Conservation (phyloP, 30 jellyfish, hydroid and myxozoan genomes). For the Phacellophora camtschatica region DNA sequence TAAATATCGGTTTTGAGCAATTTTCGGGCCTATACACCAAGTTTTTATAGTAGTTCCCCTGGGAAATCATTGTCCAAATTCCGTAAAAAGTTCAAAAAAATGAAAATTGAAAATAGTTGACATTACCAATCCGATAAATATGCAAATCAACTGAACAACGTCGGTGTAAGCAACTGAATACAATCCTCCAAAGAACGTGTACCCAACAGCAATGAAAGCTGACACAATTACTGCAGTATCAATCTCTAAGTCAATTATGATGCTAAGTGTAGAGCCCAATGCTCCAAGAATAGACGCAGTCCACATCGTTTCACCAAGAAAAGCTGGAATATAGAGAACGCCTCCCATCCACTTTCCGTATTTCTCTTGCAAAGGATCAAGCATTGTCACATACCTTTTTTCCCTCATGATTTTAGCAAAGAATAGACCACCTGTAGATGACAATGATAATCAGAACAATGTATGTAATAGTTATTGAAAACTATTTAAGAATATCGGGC, state of each 20-base stretch:
- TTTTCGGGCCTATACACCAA: too few relatives aligned
- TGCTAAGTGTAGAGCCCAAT: slow-evolving; percentile 77
- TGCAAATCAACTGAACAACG: slow-evolving; percentile 71
- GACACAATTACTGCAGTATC: slow-evolving; percentile 64
- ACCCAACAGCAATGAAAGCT: slow-evolving; percentile 73
- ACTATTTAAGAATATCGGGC: neutral
- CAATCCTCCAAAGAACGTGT: slow-evolving; percentile 79
- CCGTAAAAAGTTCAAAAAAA: too few relatives aligned
- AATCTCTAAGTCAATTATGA: slow-evolving; percentile 65
- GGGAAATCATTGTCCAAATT: too few relatives aligned
- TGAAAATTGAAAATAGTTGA: too few relatives aligned
- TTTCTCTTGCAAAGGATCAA: slow-evolving; percentile 80
- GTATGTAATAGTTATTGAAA: neutral
- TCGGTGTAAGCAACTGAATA: slow-evolving; percentile 84
- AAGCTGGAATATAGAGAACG: slow-evolving; percentile 74
- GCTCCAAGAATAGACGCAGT: slow-evolving; percentile 77
- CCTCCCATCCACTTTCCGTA: slow-evolving; percentile 87
- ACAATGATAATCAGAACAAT: neutral
- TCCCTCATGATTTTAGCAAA: slow-evolving; percentile 73
- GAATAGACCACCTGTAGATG: slow-evolving; percentile 84
- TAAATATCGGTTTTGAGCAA: too few relatives aligned
- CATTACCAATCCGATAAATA: slow-evolving; percentile 63
- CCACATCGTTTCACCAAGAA: slow-evolving; percentile 81
- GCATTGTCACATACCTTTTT: slow-evolving; percentile 63
- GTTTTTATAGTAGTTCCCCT: too few relatives aligned